Evolutionary conservation across 92 coral and sea anemone genomes (phyloP).

Genomic region (Phenganax stokvisi): DNA sequence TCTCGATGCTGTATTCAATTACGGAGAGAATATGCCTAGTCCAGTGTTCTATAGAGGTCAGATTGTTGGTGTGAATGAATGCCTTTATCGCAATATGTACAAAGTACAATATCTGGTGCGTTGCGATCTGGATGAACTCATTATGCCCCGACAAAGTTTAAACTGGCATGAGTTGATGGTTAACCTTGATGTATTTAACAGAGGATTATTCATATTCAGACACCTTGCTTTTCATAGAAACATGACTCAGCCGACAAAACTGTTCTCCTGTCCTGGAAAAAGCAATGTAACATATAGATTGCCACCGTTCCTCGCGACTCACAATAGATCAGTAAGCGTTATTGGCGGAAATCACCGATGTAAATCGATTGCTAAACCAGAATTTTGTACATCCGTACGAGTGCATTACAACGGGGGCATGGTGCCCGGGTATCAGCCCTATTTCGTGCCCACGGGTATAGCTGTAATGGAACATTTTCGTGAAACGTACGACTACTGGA

Average conservation of each 20-base stretch:
- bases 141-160: not conserved
- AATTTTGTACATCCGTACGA: not conserved
- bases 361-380: conserved; percentile 18
- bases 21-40: conserved; percentile 4
- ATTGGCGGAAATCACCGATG: not conserved
- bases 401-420: not conserved
- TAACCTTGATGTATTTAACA: not conserved
- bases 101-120: not conserved
- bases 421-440: not conserved
- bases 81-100: conserved; percentile 27
- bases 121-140: conserved; percentile 18
- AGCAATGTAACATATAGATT: not conserved
- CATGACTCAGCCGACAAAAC: not conserved
- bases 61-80: conserved; percentile 8
- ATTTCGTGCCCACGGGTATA: not conserved
- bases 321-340: conserved; percentile 17
- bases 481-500: not conserved
- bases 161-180: conserved; percentile 1
- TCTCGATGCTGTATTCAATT: conserved; percentile 8
- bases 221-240: conserved; percentile 26
- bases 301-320: conserved; percentile 4
- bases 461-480: conserved; percentile 26
- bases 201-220: not conserved
- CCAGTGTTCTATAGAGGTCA: conserved; percentile 12
- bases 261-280: not conserved